Percentiles rank a stretch among this genome's conserved stretches.
phyloP scores from a whole-genome alignment of 2,797 vertebrate genomes.

The Centroberyx gerrardi region DNA sequence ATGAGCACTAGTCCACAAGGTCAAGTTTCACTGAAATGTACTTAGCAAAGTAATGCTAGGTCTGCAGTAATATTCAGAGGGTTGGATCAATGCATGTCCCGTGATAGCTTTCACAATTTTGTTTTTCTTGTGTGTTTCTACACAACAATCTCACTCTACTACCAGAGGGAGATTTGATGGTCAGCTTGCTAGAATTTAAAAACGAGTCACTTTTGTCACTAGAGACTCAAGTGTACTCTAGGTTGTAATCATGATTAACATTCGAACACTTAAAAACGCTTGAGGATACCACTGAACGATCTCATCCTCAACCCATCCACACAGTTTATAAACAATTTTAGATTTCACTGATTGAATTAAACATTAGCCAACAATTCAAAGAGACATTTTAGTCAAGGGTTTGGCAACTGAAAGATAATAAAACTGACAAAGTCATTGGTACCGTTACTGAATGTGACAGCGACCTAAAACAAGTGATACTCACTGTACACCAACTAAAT shows the following conservation, averaged over 20 bases:
- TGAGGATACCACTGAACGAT: neutral
- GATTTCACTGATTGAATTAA: neutral
- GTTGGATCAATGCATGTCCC: neutral
- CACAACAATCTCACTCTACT: slow-evolving; percentile 15
- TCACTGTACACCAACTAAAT: slow-evolving; percentile 13
- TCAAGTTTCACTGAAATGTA: slow-evolving; percentile 12
- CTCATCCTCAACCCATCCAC: neutral
- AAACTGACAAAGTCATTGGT: neutral
- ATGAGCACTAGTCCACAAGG: slow-evolving; percentile 18
- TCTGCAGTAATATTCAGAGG: too few species aligned
- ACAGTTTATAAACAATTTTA: neutral
- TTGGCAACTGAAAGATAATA: slow-evolving; percentile 8
- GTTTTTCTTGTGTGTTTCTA: slow-evolving; percentile 14
- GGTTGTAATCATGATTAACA: neutral
- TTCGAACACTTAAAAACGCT: too few species aligned
- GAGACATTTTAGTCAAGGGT: neutral
- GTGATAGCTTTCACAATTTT: neutral
- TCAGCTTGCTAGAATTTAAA: too few species aligned
- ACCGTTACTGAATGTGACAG: neutral
- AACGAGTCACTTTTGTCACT: too few species aligned
- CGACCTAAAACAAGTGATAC: neutral
- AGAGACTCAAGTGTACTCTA: neutral
- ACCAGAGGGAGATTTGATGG: slow-evolving; percentile 4
- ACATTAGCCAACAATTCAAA: neutral
- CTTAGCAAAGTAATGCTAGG: slow-evolving; percentile 13